Evolutionary conservation across 2,888 invertebrate species (phyloP), one percentile per base, ranked within the genome.

Genomic region (Bibio marci): DNA sequence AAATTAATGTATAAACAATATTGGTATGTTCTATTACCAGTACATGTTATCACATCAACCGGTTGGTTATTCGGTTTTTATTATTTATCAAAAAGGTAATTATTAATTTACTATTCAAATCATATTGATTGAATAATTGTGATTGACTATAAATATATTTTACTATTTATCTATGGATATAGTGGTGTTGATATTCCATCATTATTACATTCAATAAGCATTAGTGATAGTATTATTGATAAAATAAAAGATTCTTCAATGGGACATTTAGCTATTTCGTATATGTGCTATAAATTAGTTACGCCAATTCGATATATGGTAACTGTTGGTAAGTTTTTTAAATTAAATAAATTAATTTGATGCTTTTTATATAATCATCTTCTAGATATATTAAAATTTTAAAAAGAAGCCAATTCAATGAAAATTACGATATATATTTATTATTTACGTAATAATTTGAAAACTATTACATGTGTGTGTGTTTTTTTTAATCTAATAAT

Each of bases 1-100:
- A 92, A 90, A 59, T 67, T 79, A 53, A 85, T 94, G 79, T 87
- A 87, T 56, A 82, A 81, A 57, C 82, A 92, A 55, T 95, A 97
- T 63, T 97, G 97, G 87, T 92, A 97, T 63, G 83, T 97, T 39
- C 64, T 94, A 41, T 67, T 97, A 41, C 95, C 91, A 4, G 95
- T 98, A 3, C 97, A 98, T 63, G 54, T 83, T 36, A 71, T 76
- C 14, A 92, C 92, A 10, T 97, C 94, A 3, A 65, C 74, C 26
- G 67, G 80, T 40, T 98, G 95, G 95, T 77, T 83, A 58, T 82
- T 80, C 13, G 65, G 76, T 15, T 90, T 92, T 62, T 97, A 91
- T 63, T 79, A 82, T 54, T 62, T 79, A 49, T 82, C 87, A 10
- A 73, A 76, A 60, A 85, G 86, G 92, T 92, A 66, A 62, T 49